Base-by-base conservation (phyloP, 2,888 invertebrate genomes). In the Noctua fimbriata region DNA sequence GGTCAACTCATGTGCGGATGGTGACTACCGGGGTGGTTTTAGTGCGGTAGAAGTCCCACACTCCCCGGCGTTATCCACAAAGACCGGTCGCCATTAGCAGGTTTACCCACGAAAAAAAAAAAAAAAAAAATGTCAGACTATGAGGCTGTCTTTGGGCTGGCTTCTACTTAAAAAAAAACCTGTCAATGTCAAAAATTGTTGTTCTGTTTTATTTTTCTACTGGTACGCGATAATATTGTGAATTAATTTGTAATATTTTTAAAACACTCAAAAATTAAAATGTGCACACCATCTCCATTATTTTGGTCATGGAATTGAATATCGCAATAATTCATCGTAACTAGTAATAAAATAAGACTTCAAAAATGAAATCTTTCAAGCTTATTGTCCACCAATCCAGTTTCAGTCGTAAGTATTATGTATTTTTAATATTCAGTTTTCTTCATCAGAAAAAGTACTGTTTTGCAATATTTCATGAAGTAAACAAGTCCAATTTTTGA, bases 311-410 rank as follows among this genome's bases (percentile, higher is more conserved):
- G 58, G 28, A 55, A 63, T 55, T 69, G 24, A 55, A 47, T 81
- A 36, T 69, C 18, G 21, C 24, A 36, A 24, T 81, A 81, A 52
- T 55, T 24, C 55, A n/a, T 69, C 21, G 28, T 63, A 80, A 72
- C 24, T 28, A 73, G 32, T 16, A 52, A 28, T 28, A 1, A n/a
- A 69, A 28, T 7, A 44, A 65, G 12, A 41, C 24, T 18, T 32
- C 7, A 36, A 84, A 78, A 67, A 97, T 98, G 97, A 98, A 98
- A 94, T 97, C 98, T 6, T 98, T 98, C 89, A 98, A 98, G 91
- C 96, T 98, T 81, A 98, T 98, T 87, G 98, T 98, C 5, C 98
- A 98, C 93, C 98, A 98, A 86, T 98, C 98, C 89, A 98, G 98
- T 87, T 98, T 98, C 90, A 98, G 98, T 87, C 97, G 98, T 98